Percentiles rank a stretch among this genome's conserved stretches.
phyloP scores from a whole-genome alignment of 2,113 vertebrate species.

The Budorcas taxicolor region DNA sequence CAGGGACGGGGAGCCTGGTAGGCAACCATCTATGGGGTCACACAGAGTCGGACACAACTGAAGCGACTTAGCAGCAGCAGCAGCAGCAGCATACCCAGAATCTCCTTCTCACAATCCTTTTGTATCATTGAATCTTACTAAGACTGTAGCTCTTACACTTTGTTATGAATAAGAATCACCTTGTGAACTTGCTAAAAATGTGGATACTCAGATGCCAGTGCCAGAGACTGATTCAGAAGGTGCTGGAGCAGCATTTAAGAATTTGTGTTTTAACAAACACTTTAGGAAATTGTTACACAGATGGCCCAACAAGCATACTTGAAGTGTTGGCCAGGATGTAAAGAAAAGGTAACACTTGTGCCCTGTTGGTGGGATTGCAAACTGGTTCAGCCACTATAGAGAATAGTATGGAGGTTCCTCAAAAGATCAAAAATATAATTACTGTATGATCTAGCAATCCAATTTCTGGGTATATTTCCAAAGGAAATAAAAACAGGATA shows the following conservation, averaged over 20 bases:
- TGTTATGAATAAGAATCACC: neutral
- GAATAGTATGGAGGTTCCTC: neutral
- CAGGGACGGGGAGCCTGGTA: no score
- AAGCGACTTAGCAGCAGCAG: no score
- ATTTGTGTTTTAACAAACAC: neutral
- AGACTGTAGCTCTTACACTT: neutral
- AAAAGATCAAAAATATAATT: neutral
- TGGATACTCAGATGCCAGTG: neutral
- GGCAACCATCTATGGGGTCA: no score
- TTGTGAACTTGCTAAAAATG: neutral
- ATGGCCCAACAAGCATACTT: neutral
- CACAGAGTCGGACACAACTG: no score
- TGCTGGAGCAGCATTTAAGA: neutral
- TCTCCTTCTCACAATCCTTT: neutral
- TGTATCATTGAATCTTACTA: neutral
- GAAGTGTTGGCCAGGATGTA: neutral
- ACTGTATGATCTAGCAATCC: neutral
- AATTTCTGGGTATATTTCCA: neutral
- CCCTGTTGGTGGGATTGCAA: neutral
- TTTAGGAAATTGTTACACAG: neutral
- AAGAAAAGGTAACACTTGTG: neutral
- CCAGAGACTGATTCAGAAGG: neutral
- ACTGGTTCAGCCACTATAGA: neutral
- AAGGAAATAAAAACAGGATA: neutral
- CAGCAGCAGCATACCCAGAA: neutral